These are phyloP conservation scores for Lasius platythorax DNA, from an alignment of 2,888 invertebrate species.

Conservation along the genomic window DNA sequence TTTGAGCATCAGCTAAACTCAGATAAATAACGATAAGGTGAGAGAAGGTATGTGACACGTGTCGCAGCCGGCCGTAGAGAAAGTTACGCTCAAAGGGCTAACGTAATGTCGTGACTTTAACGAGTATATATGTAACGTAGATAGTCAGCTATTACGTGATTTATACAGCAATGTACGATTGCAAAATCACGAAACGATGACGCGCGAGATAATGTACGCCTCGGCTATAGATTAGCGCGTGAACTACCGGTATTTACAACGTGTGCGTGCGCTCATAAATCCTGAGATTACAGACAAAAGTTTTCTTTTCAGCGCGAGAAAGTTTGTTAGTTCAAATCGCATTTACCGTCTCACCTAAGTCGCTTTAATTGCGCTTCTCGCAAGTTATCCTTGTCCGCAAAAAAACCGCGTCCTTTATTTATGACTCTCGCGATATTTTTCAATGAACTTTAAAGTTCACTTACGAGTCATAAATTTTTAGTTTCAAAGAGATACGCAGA, in stretches of 20 bases:
- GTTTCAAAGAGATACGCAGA: neutral
- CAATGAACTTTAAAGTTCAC: slow-evolving; percentile 25
- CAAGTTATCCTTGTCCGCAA: slow-evolving; percentile 41
- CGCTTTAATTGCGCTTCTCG: slow-evolving; percentile 30
- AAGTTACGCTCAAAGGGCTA: slow-evolving; percentile 63
- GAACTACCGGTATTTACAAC: slow-evolving; percentile 9
- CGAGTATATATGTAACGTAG: slow-evolving; percentile 51
- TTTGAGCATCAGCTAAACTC: slow-evolving; percentile 52
- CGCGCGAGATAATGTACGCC: slow-evolving; percentile 67
- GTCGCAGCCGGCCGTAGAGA: slow-evolving; percentile 50
- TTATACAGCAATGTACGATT: slow-evolving; percentile 50
- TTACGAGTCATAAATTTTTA: slow-evolving; percentile 24
- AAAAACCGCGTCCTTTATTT: slow-evolving; percentile 59
- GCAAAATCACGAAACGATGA: slow-evolving; percentile 37
- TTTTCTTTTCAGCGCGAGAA: slow-evolving; percentile 34
- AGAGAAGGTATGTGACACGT: slow-evolving; percentile 34
- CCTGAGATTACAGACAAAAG: slow-evolving; percentile 38
- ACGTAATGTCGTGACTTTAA: slow-evolving; percentile 65
- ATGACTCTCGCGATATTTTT: slow-evolving; percentile 35
- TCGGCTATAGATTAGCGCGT: slow-evolving; percentile 65
- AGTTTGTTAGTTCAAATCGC: slow-evolving; percentile 27
- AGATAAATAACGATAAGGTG: slow-evolving; percentile 73
- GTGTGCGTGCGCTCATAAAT: slow-evolving; percentile 55
- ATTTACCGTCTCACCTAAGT: slow-evolving; percentile 26
- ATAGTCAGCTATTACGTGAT: slow-evolving; percentile 61